Conservation (phyloP, 2,797 vertebrate genomes). For the Peromyscus attwateri region DNA sequence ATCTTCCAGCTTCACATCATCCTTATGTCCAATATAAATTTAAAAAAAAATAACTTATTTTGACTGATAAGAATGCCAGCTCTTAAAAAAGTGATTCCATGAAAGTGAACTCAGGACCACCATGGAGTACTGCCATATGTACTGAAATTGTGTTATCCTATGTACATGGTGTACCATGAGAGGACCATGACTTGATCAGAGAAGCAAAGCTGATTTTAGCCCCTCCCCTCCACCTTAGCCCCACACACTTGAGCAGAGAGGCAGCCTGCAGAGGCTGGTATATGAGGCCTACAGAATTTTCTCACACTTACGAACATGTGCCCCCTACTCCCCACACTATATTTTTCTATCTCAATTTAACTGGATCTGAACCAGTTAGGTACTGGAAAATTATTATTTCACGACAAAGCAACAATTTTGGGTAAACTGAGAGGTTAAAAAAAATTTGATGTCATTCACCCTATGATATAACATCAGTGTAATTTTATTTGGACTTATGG, state of each 20-base stretch:
- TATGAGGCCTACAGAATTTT: rapidly evolving
- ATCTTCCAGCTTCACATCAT: background rate
- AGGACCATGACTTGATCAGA: background rate
- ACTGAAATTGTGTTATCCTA: background rate
- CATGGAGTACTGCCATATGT: background rate
- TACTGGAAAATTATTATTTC: background rate
- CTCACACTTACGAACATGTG: background rate
- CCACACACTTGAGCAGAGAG: background rate
- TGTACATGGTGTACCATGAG: background rate
- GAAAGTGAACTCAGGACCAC: background rate
- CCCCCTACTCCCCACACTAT: too few species aligned
- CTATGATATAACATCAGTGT: background rate
- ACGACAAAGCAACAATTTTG: background rate
- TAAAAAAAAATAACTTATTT: background rate
- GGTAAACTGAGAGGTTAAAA: background rate
- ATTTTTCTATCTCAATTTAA: background rate
- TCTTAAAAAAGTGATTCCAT: background rate
- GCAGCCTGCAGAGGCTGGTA: too few species aligned
- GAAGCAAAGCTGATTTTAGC: background rate
- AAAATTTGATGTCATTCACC: background rate
- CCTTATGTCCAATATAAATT: background rate
- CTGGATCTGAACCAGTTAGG: background rate
- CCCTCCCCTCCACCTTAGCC: background rate
- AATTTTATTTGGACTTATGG: background rate
- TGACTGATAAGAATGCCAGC: background rate